Evolutionary conservation across 2,888 invertebrate species (phyloP).

Genomic region (Dynastes hyllus): DNA sequence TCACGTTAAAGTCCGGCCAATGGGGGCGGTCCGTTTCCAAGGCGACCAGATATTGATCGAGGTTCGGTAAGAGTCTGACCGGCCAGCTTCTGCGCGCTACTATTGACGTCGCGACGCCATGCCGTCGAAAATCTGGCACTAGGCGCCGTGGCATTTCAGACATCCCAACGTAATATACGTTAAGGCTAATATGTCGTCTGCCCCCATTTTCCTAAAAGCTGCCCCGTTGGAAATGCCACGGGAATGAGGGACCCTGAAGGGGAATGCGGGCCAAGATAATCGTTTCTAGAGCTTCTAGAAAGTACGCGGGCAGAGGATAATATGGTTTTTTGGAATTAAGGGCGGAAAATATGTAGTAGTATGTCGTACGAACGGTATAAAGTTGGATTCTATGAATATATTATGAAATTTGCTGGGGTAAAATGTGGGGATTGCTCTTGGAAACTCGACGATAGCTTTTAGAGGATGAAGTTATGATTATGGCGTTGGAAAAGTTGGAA

Average conservation of each 20-base stretch:
- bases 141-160: constrained; percentile 24
- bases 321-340: not conserved
- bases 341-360: not conserved
- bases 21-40: constrained; percentile 41
- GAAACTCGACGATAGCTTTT: too few relatives aligned
- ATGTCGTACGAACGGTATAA: not conserved
- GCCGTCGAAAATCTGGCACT: constrained; percentile 13
- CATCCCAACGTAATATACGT: not conserved
- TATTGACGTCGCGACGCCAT: constrained; percentile 23
- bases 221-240: not conserved
- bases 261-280: not conserved
- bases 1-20: constrained; percentile 28
- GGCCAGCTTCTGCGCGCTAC: constrained; percentile 20
- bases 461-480: too few relatives aligned
- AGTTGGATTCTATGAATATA: constrained; percentile 4
- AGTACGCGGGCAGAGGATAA: not conserved
- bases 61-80: constrained; percentile 7
- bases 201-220: too few relatives aligned
- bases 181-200: not conserved
- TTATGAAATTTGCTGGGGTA: not conserved
- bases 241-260: not conserved
- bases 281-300: not conserved
- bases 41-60: constrained; percentile 48
- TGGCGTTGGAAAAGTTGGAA: not conserved
- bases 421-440: not conserved